Evolutionary conservation across 2,888 invertebrate genomes (phyloP).

Genomic region (Argyresthia goedartella): DNA sequence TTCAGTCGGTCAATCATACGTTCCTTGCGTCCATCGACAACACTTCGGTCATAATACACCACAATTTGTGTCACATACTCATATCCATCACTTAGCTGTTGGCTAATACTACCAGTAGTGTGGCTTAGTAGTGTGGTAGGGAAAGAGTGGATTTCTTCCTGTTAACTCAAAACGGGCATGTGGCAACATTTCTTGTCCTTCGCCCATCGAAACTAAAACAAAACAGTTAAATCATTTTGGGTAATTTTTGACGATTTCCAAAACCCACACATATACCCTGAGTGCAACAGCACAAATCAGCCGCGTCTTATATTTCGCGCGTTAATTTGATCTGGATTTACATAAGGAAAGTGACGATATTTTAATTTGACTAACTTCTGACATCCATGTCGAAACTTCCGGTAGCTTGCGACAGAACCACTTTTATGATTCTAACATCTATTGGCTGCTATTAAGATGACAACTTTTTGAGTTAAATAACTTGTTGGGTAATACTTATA

Average conservation of each 20-base stretch:
- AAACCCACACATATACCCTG: not conserved
- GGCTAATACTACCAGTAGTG: too few relatives aligned
- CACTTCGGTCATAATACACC: too few relatives aligned
- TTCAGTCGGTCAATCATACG: slow-evolving; percentile 42
- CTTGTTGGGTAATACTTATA: slow-evolving; percentile 40
- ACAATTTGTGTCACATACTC: too few relatives aligned
- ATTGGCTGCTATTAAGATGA: slow-evolving; percentile 38
- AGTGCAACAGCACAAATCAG: not conserved
- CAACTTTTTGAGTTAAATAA: slow-evolving; percentile 54
- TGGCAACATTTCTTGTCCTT: too few relatives aligned
- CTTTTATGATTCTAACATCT: slow-evolving; percentile 20
- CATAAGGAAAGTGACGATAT: slow-evolving; percentile 39
- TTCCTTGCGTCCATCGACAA: too few relatives aligned
- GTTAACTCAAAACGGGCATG: too few relatives aligned
- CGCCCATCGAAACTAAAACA: too few relatives aligned
- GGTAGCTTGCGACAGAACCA: slow-evolving; percentile 38
- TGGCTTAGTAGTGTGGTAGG: too few relatives aligned
- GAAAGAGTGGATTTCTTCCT: too few relatives aligned
- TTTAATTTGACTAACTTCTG: slow-evolving; percentile 27
- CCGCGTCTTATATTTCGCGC: too few relatives aligned
- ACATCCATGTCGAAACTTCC: slow-evolving; percentile 55
- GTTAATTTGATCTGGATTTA: slow-evolving; percentile 25
- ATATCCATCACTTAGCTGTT: too few relatives aligned
- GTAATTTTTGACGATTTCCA: not conserved
- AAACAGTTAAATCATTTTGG: too few relatives aligned